A percentile compares a stretch with the other conserved stretches of the same genome.
phyloP scores from a whole-genome alignment of 2,113 vertebrate species.

The Silurus asotus region DNA sequence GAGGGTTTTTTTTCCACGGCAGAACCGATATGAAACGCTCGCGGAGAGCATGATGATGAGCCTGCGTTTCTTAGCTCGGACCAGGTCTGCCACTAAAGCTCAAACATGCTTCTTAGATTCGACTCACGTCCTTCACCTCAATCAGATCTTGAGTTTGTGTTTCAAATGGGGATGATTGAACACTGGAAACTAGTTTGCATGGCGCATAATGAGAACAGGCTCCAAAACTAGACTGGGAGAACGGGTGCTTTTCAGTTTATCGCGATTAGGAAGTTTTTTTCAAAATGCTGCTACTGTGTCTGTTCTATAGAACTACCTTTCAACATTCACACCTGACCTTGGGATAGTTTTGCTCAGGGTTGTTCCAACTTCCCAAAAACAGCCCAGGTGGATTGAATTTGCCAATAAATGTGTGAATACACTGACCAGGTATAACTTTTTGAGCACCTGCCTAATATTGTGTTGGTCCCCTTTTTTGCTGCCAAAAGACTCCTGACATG shows the following conservation, averaged over 20 bases:
- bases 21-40: neutral
- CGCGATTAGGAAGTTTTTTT: neutral
- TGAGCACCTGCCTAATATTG: too few relatives aligned
- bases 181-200: neutral
- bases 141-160: neutral
- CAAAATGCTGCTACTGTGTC: neutral
- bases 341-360: neutral
- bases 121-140: neutral
- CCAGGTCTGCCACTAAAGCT: neutral
- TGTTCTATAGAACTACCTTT: neutral
- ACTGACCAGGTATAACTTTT: too few relatives aligned
- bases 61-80: neutral
- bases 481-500: too few relatives aligned
- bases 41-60: constrained; percentile 11
- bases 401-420: neutral
- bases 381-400: neutral
- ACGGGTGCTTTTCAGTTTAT: neutral
- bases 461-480: too few relatives aligned
- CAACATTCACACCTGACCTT: neutral
- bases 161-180: neutral
- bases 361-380: too few relatives aligned
- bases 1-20: neutral
- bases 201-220: neutral
- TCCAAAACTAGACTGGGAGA: neutral
- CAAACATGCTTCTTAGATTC: neutral